Evolutionary conservation across 2,888 invertebrate genomes (phyloP).

Genomic region (Neocrepidodera transversa): DNA sequence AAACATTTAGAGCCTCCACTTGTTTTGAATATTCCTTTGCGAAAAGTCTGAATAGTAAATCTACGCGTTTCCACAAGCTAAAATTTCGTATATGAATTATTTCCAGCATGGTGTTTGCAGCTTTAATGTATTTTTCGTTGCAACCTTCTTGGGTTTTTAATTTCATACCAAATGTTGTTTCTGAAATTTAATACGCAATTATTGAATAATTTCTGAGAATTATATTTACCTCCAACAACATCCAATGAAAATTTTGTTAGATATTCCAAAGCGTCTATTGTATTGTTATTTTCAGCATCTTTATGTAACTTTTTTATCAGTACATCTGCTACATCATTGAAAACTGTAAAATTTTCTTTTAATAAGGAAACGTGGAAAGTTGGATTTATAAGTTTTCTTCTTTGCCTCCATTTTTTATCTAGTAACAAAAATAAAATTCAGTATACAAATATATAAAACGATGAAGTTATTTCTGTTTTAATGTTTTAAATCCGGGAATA

Average conservation of each 20-base stretch:
- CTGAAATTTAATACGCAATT: background rate
- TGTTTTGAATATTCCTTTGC: background rate
- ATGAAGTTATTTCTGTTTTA: no score
- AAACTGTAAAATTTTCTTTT: background rate
- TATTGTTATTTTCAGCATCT: background rate
- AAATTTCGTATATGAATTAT: background rate
- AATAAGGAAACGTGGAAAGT: background rate
- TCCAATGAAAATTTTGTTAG: background rate
- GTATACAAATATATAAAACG: no score
- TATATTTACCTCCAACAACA: background rate
- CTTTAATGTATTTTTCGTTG: background rate
- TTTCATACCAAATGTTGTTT: background rate
- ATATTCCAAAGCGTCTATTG: background rate
- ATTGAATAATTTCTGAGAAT: no score
- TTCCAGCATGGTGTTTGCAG: background rate
- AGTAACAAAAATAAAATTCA: constrained; percentile 20
- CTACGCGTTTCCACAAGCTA: background rate
- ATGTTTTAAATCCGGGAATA: no score
- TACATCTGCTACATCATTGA: background rate
- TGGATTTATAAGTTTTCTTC: background rate
- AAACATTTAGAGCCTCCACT: background rate
- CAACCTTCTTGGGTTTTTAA: background rate
- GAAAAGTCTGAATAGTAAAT: background rate
- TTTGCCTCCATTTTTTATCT: background rate
- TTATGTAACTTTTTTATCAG: background rate